A percentile compares a stretch with the other conserved stretches of the same genome.
phyloP scores from a whole-genome alignment of 2,797 vertebrate genomes.

The Chromis chromis region DNA sequence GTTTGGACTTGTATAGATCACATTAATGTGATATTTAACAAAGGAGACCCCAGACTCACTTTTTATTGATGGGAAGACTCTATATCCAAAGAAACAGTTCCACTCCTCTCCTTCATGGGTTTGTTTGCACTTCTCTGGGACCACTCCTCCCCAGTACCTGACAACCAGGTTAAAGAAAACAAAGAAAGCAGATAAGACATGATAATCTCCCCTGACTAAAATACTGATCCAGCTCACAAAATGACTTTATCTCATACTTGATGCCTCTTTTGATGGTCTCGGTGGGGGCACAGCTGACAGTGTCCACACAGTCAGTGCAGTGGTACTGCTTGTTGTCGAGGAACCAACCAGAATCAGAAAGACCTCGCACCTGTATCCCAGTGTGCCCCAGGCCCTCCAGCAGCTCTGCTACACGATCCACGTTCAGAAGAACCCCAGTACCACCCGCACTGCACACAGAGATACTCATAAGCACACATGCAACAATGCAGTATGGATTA shows the following conservation, averaged over 20 bases:
- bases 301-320: conserved; percentile 90
- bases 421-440: conserved; percentile 93
- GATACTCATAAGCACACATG: neutral
- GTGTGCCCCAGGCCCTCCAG: conserved; percentile 87
- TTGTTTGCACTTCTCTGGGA: conserved; percentile 91
- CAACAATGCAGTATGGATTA: neutral
- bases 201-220: no score
- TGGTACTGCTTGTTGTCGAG: conserved; percentile 92
- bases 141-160: conserved; percentile 92
- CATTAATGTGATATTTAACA: neutral
- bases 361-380: conserved; percentile 89
- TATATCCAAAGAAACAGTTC: conserved; percentile 97
- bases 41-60: conserved; percentile 83
- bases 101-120: conserved; percentile 92
- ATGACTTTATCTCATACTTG: conserved; percentile 69
- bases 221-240: neutral
- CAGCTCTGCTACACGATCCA: conserved; percentile 92
- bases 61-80: conserved; percentile 91
- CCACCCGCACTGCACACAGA: conserved; percentile 88
- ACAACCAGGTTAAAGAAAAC: neutral
- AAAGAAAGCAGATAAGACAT: conserved; percentile 16
- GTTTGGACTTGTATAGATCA: conserved; percentile 9
- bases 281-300: conserved; percentile 85
- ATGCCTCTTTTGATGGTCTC: conserved; percentile 86
- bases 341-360: conserved; percentile 94